A percentile compares a stretch with the other conserved stretches of the same genome.
Conservation (phyloP, 2,888 invertebrate species). For the Dimorphilus gyrociliatus region DNA sequence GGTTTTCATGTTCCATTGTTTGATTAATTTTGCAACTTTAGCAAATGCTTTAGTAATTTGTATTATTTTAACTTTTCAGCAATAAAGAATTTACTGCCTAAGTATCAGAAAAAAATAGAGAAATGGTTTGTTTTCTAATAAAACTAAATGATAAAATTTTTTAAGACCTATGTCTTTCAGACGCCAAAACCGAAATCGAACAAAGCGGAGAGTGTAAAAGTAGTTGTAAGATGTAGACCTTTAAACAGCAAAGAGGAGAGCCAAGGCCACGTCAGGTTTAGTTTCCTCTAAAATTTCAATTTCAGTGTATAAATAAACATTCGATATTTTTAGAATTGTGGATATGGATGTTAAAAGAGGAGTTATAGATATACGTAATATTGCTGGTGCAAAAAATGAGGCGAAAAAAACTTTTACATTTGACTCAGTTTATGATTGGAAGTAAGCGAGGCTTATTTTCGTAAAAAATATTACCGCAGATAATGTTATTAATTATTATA, state of each 20-base stretch:
- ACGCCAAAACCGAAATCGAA: too few species aligned
- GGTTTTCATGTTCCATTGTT: too few species aligned
- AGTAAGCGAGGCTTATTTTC: slow-evolving; percentile 41
- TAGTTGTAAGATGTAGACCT: slow-evolving; percentile 89
- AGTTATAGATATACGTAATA: slow-evolving; percentile 73
- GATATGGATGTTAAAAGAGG: slow-evolving; percentile 69
- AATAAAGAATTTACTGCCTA: too few species aligned
- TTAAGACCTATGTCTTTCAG: too few species aligned
- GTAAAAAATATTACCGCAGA: too few species aligned
- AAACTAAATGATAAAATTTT: too few species aligned
- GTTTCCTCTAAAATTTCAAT: slow-evolving; percentile 3
- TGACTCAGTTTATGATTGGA: slow-evolving; percentile 86
- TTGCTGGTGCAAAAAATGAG: slow-evolving; percentile 49
- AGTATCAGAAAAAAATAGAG: too few species aligned
- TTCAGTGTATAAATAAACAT: slow-evolving; percentile 1
- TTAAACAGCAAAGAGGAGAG: slow-evolving; percentile 68
- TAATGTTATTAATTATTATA: too few species aligned
- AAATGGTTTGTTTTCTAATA: too few species aligned
- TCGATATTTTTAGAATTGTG: slow-evolving; percentile 46
- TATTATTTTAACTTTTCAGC: too few species aligned
- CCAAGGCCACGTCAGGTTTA: slow-evolving; percentile 50
- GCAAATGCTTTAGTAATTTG: too few species aligned
- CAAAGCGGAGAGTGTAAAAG: slow-evolving; percentile 66
- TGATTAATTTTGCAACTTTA: too few species aligned
- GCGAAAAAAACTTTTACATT: slow-evolving; percentile 74